Percentiles rank a stretch among this genome's conserved stretches.
Conservation (phyloP, 2,797 vertebrate species). For the Myoxocephalus aenaeus region DNA sequence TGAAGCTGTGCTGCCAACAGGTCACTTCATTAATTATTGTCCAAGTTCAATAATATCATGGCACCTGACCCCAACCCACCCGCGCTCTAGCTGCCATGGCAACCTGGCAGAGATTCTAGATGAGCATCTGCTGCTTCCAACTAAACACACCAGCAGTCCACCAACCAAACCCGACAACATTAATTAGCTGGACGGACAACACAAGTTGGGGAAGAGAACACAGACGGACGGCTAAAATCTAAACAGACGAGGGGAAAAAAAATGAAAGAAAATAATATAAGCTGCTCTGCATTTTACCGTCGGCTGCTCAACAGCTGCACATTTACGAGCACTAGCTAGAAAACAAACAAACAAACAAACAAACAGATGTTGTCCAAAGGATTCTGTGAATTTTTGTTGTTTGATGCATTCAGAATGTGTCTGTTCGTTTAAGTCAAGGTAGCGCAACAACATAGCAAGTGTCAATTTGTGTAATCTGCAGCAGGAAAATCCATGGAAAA, state of each 20-base stretch:
- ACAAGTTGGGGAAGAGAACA: constrained; percentile 23
- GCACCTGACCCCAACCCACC: constrained; percentile 62
- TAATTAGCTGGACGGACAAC: constrained; percentile 54
- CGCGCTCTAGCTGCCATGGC: constrained; percentile 71
- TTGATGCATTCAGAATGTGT: background rate
- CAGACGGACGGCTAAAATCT: constrained; percentile 11
- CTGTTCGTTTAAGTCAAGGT: background rate
- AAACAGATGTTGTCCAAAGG: background rate
- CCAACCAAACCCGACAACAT: constrained; percentile 52
- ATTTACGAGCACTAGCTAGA: background rate
- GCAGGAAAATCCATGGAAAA: constrained; percentile 8
- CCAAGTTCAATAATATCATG: constrained; percentile 62
- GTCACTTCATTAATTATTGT: constrained; percentile 69
- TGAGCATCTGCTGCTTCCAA: constrained; percentile 78
- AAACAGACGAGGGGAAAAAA: background rate
- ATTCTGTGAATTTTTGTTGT: background rate
- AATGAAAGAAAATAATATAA: background rate
- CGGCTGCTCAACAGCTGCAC: background rate
- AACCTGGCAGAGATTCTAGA: constrained; percentile 73
- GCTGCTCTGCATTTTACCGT: background rate
- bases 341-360: constrained; percentile 2
- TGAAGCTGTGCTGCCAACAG: constrained; percentile 45
- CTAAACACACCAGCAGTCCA: constrained; percentile 37
- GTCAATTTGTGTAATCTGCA: constrained; percentile 12
- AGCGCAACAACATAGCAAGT: constrained; percentile 3